A percentile compares a stretch with the other conserved stretches of the same genome.
Conservation (phyloP, 2,113 vertebrate genomes). For the Indicator indicator region DNA sequence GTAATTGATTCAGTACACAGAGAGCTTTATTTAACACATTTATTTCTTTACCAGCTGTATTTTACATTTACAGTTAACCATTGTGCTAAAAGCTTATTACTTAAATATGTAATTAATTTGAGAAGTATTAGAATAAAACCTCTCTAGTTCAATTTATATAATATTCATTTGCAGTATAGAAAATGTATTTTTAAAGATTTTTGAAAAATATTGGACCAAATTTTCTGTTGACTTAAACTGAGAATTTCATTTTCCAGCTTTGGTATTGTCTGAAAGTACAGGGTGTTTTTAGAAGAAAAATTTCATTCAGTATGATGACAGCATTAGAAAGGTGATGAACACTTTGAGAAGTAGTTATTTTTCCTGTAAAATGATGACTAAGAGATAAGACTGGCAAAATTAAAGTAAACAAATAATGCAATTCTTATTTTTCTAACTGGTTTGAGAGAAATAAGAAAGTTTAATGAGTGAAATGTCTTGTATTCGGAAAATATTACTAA, state of each 20-base stretch:
- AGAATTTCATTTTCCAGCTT: not conserved
- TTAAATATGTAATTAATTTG: not conserved
- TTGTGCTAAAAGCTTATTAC: not conserved
- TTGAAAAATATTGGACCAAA: not conserved
- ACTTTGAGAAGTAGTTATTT: not conserved
- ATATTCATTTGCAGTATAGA: not conserved
- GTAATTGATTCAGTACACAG: not conserved
- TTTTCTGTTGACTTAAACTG: not conserved
- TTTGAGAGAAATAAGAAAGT: not conserved
- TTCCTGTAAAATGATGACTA: not conserved
- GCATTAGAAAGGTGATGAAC: not conserved
- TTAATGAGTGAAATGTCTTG: not conserved
- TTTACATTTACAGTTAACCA: not conserved
- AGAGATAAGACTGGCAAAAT: not conserved
- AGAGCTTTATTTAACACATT: not conserved
- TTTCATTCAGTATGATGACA: not conserved
- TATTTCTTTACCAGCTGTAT: not conserved
- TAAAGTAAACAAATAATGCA: not conserved
- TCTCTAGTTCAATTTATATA: not conserved
- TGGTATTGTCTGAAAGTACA: not conserved
- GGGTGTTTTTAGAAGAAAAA: not conserved
- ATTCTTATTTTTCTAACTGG: not conserved
- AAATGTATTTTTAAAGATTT: not conserved
- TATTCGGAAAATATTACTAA: conserved; percentile 26
- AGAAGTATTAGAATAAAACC: not conserved